phyloP scores from a whole-genome alignment of 2,797 vertebrate genomes.

The Trichosurus vulpecula region DNA sequence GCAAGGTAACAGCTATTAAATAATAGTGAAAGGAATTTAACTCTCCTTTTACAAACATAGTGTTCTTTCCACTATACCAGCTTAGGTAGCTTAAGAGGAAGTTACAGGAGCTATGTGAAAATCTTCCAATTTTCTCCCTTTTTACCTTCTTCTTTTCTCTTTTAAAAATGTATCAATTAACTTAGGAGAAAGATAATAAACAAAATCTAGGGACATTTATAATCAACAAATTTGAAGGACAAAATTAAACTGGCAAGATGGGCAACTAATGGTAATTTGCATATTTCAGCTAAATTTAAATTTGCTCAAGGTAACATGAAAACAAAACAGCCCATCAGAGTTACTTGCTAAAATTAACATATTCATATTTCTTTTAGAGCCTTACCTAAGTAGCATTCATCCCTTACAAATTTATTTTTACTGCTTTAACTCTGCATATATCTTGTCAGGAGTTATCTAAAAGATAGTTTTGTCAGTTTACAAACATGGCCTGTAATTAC shows the following conservation, averaged over 20 bases:
- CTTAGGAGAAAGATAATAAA: conserved; percentile 14
- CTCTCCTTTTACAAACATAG: neutral
- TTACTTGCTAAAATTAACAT: conserved; percentile 19
- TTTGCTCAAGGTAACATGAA: neutral
- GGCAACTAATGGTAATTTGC: conserved; percentile 25
- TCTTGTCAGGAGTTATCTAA: neutral
- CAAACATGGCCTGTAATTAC: conserved; percentile 11
- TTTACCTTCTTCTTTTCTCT: neutral
- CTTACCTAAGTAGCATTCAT: neutral
- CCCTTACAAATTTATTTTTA: neutral
- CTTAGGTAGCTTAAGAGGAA: neutral
- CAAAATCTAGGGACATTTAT: neutral
- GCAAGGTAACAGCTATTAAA: neutral
- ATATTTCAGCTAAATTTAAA: conserved; percentile 25
- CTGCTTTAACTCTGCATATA: neutral
- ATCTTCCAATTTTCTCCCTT: neutral
- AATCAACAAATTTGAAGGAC: neutral
- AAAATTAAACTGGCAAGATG: conserved; percentile 5
- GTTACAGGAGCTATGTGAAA: neutral
- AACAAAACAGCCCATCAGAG: neutral
- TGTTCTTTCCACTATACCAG: neutral
- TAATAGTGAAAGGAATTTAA: neutral
- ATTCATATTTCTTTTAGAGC: conserved; percentile 17
- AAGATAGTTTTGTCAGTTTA: conserved; percentile 12
- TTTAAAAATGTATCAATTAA: neutral